Percentiles rank a stretch among this genome's conserved stretches.
These are phyloP conservation scores for Parazoanthus swiftii DNA, from an alignment of 92 coral and sea anemone species.

Conservation along the genomic window DNA sequence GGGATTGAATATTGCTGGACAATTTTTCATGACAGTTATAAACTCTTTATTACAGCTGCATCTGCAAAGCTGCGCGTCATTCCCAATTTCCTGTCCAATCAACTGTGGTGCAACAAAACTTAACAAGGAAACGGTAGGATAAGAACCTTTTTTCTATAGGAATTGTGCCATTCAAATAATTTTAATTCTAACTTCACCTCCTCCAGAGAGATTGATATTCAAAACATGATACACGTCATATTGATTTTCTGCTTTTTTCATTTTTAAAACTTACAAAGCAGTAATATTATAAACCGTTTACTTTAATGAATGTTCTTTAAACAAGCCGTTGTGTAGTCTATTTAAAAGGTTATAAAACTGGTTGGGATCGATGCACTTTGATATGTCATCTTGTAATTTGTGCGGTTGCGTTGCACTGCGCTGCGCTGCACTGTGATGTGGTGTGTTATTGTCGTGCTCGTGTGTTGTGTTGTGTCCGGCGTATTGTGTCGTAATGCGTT, in stretches of 20 bases:
- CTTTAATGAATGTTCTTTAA: background rate
- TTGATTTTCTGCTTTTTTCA: too few relatives aligned
- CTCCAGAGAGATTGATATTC: background rate
- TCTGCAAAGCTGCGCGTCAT: constrained; percentile 87
- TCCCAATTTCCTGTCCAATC: constrained; percentile 90
- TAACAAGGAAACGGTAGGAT: constrained; percentile 85
- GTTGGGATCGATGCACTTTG: background rate
- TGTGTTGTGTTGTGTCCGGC: background rate
- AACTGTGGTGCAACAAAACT: constrained; percentile 82
- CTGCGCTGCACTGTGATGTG: too few relatives aligned
- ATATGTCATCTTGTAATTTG: background rate
- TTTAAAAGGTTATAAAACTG: background rate
- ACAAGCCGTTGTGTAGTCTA: background rate
- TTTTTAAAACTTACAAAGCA: too few relatives aligned
- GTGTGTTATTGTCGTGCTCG: too few relatives aligned
- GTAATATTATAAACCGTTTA: background rate
- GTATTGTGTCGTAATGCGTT: background rate
- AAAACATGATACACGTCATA: too few relatives aligned
- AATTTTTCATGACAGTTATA: background rate
- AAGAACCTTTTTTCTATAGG: background rate
- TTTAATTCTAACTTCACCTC: too few relatives aligned
- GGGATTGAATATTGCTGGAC: background rate
- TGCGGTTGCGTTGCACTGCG: background rate
- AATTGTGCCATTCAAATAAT: background rate
- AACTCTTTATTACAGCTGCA: constrained; percentile 60